phyloP scores from a whole-genome alignment of 2,113 vertebrate genomes.

The Cyprinus carpio region DNA sequence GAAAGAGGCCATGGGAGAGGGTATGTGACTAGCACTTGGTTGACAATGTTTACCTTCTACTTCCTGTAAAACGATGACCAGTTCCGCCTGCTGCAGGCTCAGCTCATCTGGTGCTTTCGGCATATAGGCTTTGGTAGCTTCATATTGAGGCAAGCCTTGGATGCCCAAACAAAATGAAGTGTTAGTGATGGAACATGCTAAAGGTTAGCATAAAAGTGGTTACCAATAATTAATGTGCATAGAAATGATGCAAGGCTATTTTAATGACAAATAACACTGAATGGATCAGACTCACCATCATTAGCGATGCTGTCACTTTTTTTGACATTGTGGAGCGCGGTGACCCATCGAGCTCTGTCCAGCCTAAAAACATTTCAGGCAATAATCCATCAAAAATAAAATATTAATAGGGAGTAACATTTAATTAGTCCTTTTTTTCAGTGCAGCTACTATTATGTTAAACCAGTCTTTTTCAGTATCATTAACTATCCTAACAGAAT shows the following conservation, averaged over 20 bases:
- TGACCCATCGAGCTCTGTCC: slow-evolving; percentile 89
- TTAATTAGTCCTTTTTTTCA: not conserved
- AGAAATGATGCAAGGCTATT: not conserved
- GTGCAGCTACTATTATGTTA: not conserved
- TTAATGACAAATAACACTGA: not conserved
- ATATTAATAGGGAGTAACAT: not conserved
- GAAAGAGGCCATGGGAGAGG: not conserved
- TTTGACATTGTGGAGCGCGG: slow-evolving; percentile 76
- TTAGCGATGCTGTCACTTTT: slow-evolving; percentile 56
- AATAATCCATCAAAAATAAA: not conserved
- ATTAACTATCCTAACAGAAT: not conserved
- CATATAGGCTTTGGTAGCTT: slow-evolving; percentile 84
- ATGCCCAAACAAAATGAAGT: not conserved
- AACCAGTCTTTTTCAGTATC: not conserved
- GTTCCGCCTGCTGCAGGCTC: slow-evolving; percentile 85
- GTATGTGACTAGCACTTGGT: not conserved
- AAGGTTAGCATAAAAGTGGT: not conserved
- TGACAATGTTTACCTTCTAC: slow-evolving; percentile 80
- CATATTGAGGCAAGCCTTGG: slow-evolving; percentile 85
- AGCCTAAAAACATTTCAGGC: slow-evolving; percentile 72
- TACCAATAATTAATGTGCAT: not conserved
- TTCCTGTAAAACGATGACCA: slow-evolving; percentile 81
- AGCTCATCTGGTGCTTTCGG: slow-evolving; percentile 87
- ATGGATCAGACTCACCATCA: slow-evolving; percentile 74
- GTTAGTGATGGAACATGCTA: not conserved